Percentiles rank a stretch among this genome's conserved stretches.
Evolutionary conservation across 2,797 vertebrate species (phyloP).

Genomic region (Malacoraja senta): DNA sequence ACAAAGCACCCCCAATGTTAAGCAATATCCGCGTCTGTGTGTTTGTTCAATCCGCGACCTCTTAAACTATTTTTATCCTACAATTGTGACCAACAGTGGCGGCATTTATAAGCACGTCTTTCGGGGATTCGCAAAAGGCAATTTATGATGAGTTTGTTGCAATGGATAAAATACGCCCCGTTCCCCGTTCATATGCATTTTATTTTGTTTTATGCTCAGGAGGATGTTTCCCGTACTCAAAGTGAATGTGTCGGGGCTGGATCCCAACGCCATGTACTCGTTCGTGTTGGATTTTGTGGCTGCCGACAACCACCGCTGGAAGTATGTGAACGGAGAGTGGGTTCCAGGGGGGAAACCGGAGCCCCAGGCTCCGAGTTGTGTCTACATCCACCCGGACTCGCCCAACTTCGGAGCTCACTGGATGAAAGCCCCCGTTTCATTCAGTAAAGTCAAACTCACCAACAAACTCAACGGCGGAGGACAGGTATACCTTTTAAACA

Average conservation of each 20-base stretch:
- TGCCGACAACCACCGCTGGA: conserved; percentile 69
- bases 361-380: conserved; percentile 70
- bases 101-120: background rate
- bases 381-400: conserved; percentile 71
- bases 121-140: background rate
- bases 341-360: conserved; percentile 70
- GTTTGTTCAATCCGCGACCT: background rate
- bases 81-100: background rate
- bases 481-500: conserved; percentile 52
- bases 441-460: conserved; percentile 74
- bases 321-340: conserved; percentile 74
- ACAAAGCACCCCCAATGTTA: background rate
- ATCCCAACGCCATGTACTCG: conserved; percentile 73
- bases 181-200: background rate
- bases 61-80: background rate
- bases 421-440: conserved; percentile 71
- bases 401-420: conserved; percentile 72
- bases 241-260: conserved; percentile 65
- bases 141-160: background rate
- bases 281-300: conserved; percentile 69
- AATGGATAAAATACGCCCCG: background rate
- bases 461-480: conserved; percentile 73
- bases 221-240: conserved; percentile 72
- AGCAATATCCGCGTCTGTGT: background rate
- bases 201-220: conserved; percentile 48